Evolutionary conservation across 2,797 vertebrate genomes (phyloP), one percentile per base, ranked within the genome.

Genomic region (Crax fasciolata): DNA sequence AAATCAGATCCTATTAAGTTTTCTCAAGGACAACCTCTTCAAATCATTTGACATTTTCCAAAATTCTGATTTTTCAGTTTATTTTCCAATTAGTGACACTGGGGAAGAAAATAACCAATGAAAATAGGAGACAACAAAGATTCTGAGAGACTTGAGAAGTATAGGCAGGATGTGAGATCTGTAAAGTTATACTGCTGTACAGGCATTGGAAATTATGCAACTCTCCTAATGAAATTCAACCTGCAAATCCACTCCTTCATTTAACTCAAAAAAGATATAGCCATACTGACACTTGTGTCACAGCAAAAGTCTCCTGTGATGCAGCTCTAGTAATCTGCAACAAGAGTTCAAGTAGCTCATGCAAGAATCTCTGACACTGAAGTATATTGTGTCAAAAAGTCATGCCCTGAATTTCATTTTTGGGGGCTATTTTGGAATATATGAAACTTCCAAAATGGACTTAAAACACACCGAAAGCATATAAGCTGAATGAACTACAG

Each of bases 281-380:
- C 32, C 41, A 17, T 46, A n/a, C 76, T 87, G 80, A 54, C 41
- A 71, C 10, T 89, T 74, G 30, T 15, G 5, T 79, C 84, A 74
- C 54, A 83, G 59, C 39, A 67, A 28, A 93, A 93, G 54, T 85
- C 92, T 92, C 57, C 49, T 27, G 48, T 0, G 1, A 73, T 77
- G 61, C 61, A 80, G 57, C 49, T 89, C 44, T 57, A 84, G 30
- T 78, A 87, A 44, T 52, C 59, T 74, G 30, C 41, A 80, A 89
- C 82, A 89, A 87, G 61, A 43, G 19, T 43, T 63, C 27, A 43
- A 43, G 39, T 13, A 43, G 52, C 38, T 92, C 4, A 2, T 87
- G 57, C 65, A 92, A 79, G 57, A 77, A 91, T 77, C 67, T 93
- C 84, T 89, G 84, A 71, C 52, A 85, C 58, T 59, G 63, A 93